Conservation (phyloP, 2,113 vertebrate species). For the Apodemus speciosus region DNA sequence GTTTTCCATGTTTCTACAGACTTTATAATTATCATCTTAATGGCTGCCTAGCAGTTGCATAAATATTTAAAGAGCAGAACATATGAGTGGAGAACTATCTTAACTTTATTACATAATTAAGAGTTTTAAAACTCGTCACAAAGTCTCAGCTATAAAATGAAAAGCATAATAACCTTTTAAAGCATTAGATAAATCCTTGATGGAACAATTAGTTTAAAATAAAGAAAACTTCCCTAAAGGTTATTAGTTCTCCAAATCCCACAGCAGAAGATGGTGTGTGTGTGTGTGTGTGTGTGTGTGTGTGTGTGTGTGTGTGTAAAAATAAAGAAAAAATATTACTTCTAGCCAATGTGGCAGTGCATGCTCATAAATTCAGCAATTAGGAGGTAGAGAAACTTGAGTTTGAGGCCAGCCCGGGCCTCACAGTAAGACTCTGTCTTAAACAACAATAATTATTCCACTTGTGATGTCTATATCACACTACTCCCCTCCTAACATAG, state of each 20-base stretch:
- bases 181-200: constrained; percentile 46
- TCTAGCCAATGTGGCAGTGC: background rate
- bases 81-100: constrained; percentile 29
- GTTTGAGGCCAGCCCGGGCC: background rate
- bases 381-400: background rate
- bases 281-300: background rate
- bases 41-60: constrained; percentile 49
- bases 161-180: constrained; percentile 44
- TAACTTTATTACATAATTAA: constrained; percentile 69
- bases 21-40: constrained; percentile 60
- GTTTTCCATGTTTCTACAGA: constrained; percentile 56
- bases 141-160: constrained; percentile 43
- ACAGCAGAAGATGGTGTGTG: constrained; percentile 9
- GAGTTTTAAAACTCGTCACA: constrained; percentile 61
- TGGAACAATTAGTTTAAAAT: constrained; percentile 39
- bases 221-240: background rate
- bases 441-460: background rate
- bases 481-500: background rate
- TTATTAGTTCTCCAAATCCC: constrained; percentile 24
- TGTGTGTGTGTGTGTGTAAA: background rate
- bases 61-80: constrained; percentile 78
- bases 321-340: background rate
- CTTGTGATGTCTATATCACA: background rate
- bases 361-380: background rate
- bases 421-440: background rate